Percentiles rank a stretch among this genome's conserved stretches.
phyloP scores from a whole-genome alignment of 1,140 invertebrate genomes.

The Chelonus insularis region DNA sequence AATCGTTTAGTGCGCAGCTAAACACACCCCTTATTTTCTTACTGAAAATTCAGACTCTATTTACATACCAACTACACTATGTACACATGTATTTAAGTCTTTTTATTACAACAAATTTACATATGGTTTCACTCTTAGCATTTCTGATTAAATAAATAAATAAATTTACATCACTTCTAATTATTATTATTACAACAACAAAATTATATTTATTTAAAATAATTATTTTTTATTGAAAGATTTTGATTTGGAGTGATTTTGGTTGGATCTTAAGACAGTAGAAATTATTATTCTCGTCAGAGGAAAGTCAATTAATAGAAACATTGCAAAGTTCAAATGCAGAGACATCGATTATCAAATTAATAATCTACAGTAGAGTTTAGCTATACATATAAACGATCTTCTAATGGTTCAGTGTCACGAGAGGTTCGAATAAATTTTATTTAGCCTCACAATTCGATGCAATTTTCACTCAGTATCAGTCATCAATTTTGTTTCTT shows the following conservation, averaged over 20 bases:
- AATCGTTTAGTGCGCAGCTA: constrained; percentile 1
- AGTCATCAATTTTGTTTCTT: neutral
- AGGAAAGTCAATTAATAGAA: neutral
- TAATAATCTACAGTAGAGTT: constrained; percentile 10
- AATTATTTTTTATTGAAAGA: too few relatives aligned
- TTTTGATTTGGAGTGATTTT: too few relatives aligned
- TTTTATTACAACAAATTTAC: too few relatives aligned
- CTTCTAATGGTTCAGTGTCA: constrained; percentile 34
- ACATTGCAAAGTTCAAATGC: neutral
- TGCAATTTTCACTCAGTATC: constrained; percentile 7
- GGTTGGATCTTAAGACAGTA: too few relatives aligned
- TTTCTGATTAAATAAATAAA: too few relatives aligned
- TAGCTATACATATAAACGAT: constrained; percentile 13
- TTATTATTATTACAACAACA: too few relatives aligned
- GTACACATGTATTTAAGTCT: too few relatives aligned
- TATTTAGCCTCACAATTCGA: constrained; percentile 20
- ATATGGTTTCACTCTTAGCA: too few relatives aligned
- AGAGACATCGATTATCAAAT: constrained; percentile 37
- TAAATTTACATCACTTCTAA: too few relatives aligned
- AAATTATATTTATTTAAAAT: neutral
- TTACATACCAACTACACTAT: neutral
- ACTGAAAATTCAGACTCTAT: neutral
- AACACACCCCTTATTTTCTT: neutral
- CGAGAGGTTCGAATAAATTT: constrained; percentile 36
- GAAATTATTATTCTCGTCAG: neutral